Conservation (phyloP, 2,113 vertebrate species). For the Podarcis raffonei region DNA sequence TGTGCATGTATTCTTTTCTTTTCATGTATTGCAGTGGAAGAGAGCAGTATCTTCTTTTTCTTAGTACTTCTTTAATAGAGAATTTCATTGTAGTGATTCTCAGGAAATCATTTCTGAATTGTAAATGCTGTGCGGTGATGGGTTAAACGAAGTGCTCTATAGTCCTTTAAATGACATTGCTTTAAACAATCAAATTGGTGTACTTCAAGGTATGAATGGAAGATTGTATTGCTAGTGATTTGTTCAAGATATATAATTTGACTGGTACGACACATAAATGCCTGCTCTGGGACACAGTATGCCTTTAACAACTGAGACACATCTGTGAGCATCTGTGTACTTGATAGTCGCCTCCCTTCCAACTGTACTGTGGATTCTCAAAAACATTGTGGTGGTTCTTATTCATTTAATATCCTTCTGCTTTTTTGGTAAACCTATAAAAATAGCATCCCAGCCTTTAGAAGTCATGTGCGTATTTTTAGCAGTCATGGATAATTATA, state of each 20-base stretch:
- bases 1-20: not conserved
- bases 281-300: not conserved
- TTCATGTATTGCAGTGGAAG: not conserved
- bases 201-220: not conserved
- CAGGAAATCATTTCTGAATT: not conserved
- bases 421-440: not conserved
- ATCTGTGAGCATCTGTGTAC: not conserved
- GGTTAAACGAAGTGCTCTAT: not conserved
- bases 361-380: not conserved
- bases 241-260: not conserved
- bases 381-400: not conserved
- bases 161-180: not conserved
- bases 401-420: not conserved
- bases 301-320: not conserved
- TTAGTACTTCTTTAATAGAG: not conserved
- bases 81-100: not conserved
- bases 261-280: not conserved
- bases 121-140: not conserved
- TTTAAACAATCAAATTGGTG: not conserved
- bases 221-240: not conserved
- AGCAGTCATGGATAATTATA: constrained; percentile 28
- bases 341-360: not conserved
- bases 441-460: constrained; percentile 10
- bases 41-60: not conserved
- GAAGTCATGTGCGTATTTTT: constrained; percentile 1